phyloP scores from a whole-genome alignment of 2,113 vertebrate genomes.

The Xiphorhynchus elegans region DNA sequence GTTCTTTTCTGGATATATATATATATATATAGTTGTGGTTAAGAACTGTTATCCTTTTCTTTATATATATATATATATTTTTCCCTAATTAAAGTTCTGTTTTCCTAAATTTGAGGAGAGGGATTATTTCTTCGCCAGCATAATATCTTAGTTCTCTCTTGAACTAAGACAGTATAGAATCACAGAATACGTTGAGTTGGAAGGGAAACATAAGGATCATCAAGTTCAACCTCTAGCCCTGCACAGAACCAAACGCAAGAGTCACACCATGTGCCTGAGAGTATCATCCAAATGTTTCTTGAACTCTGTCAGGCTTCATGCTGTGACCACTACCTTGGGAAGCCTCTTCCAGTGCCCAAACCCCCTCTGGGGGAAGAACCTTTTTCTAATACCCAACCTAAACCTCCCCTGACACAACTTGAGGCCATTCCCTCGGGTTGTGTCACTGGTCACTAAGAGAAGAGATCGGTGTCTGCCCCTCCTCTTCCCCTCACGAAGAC shows the following conservation, averaged over 20 bases:
- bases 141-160: too few species aligned
- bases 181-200: not conserved
- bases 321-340: not conserved
- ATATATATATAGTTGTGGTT: too few species aligned
- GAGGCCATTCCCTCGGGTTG: not conserved
- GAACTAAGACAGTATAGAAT: too few species aligned
- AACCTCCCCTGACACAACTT: not conserved
- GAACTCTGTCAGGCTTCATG: not conserved
- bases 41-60: too few species aligned
- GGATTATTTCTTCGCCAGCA: too few species aligned
- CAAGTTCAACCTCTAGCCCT: not conserved
- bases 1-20: too few species aligned
- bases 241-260: not conserved
- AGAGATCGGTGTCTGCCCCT: not conserved
- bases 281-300: not conserved
- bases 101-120: too few species aligned
- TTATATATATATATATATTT: too few species aligned
- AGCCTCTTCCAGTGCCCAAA: not conserved
- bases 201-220: not conserved
- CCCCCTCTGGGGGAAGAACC: not conserved
- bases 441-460: not conserved
- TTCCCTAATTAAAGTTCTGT: too few species aligned
- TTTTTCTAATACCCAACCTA: not conserved
- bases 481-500: not conserved
- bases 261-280: not conserved